Evolutionary conservation across 1,140 invertebrate species (phyloP).

Genomic region (fruit fly (Drosophila melanogaster)): DNA sequence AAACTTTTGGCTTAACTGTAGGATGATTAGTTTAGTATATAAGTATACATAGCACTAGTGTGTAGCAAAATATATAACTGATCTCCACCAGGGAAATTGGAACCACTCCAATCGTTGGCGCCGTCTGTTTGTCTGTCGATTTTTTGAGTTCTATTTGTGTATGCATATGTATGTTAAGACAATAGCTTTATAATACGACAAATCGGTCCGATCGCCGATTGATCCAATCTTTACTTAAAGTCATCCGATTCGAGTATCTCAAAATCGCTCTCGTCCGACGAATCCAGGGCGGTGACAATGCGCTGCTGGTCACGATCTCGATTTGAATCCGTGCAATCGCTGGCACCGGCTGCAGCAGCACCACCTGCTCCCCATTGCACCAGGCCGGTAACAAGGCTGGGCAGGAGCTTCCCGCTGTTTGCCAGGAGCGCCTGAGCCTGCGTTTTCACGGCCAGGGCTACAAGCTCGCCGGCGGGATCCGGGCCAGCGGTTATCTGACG

Average conservation of each 20-base stretch:
- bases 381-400: constrained; percentile 65
- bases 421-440: constrained; percentile 60
- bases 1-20: constrained; percentile 17
- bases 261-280: constrained; percentile 83
- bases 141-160: constrained; percentile 6
- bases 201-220: constrained; percentile 3
- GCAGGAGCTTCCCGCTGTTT: constrained; percentile 56
- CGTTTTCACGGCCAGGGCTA: constrained; percentile 55
- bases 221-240: constrained; percentile 61
- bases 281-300: constrained; percentile 66
- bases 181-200: constrained; percentile 71
- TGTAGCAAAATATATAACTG: constrained; percentile 18
- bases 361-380: constrained; percentile 61
- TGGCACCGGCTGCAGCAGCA: background rate
- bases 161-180: constrained; percentile 46
- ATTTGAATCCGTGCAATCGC: constrained; percentile 23
- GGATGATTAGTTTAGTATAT: constrained; percentile 1
- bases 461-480: constrained; percentile 33
- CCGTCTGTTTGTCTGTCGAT: constrained; percentile 13
- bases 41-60: constrained; percentile 16
- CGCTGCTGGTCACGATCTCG: constrained; percentile 28
- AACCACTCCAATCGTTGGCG: constrained; percentile 14
- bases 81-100: constrained; percentile 45
- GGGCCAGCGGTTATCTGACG: constrained; percentile 41
- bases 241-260: constrained; percentile 82